phyloP scores from a whole-genome alignment of 2,888 invertebrate genomes.

The Mythimna ferrago region DNA sequence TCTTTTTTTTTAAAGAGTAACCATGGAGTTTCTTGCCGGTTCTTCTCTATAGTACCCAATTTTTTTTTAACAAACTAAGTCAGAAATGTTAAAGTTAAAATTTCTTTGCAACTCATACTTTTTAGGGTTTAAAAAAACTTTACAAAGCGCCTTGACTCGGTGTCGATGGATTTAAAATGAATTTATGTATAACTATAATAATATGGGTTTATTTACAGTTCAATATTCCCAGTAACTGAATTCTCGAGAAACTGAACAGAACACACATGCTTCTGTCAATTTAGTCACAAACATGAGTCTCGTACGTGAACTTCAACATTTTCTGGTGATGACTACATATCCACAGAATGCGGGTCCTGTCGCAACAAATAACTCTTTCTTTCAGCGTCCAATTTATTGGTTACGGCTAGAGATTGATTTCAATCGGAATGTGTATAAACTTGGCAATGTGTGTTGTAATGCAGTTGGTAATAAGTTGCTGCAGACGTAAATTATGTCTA shows the following conservation, averaged over 20 bases:
- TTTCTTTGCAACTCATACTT: too few relatives aligned
- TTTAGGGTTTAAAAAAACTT: too few relatives aligned
- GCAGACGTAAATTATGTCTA: constrained; percentile 50
- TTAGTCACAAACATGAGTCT: too few relatives aligned
- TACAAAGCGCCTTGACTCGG: not conserved
- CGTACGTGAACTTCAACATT: constrained; percentile 1
- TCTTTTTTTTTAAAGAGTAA: too few relatives aligned
- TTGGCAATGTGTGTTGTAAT: constrained; percentile 57
- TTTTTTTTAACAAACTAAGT: too few relatives aligned
- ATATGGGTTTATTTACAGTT: not conserved
- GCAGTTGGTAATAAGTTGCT: constrained; percentile 32
- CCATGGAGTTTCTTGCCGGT: too few relatives aligned
- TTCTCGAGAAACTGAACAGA: not conserved
- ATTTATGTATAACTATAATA: not conserved
- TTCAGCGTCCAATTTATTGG: constrained; percentile 51
- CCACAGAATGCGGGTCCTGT: constrained; percentile 1
- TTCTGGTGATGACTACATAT: constrained; percentile 8
- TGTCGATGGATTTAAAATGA: not conserved
- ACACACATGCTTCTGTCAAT: too few relatives aligned
- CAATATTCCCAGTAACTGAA: not conserved
- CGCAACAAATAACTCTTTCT: constrained; percentile 41
- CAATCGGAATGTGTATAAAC: constrained; percentile 57
- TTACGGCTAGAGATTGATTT: constrained; percentile 57
- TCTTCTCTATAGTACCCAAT: too few relatives aligned
- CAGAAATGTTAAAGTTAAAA: not conserved